phyloP scores from a whole-genome alignment of 2,888 invertebrate genomes.

The Brachyopa scutellaris region DNA sequence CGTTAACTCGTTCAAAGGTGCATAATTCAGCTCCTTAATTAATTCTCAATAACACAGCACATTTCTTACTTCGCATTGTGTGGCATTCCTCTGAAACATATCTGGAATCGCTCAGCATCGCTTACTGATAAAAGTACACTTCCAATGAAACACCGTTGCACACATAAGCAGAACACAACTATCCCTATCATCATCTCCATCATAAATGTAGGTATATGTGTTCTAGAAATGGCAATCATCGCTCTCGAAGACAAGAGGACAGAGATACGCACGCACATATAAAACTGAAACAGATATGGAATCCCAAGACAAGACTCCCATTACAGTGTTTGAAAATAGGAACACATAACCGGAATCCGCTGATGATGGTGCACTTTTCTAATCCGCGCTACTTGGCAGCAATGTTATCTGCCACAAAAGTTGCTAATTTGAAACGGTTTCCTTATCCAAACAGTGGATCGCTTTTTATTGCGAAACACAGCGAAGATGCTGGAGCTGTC shows the following conservation, averaged over 20 bases:
- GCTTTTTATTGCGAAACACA: slow-evolving; percentile 63
- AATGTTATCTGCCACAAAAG: slow-evolving; percentile 60
- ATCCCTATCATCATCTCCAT: slow-evolving; percentile 28
- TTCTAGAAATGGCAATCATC: slow-evolving; percentile 64
- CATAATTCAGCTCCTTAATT: too few relatives aligned
- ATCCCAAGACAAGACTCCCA: slow-evolving; percentile 46
- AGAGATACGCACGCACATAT: not conserved
- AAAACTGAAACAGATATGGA: slow-evolving; percentile 49
- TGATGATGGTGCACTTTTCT: slow-evolving; percentile 38
- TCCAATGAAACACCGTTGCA: slow-evolving; percentile 7
- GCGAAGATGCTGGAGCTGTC: not conserved
- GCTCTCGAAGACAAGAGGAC: slow-evolving; percentile 18
- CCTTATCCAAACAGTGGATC: slow-evolving; percentile 69
- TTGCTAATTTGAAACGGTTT: slow-evolving; percentile 72
- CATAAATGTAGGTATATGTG: slow-evolving; percentile 40
- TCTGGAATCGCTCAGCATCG: slow-evolving; percentile 30
- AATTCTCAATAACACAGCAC: too few relatives aligned
- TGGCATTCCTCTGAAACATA: too few relatives aligned
- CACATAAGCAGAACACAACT: not conserved
- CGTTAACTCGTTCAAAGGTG: too few relatives aligned
- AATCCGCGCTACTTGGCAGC: slow-evolving; percentile 33
- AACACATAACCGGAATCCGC: slow-evolving; percentile 55
- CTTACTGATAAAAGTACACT: slow-evolving; percentile 42
- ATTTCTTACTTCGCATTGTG: too few relatives aligned
- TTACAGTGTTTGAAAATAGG: slow-evolving; percentile 7